Conservation (phyloP, 2,113 vertebrate species). For the Mirounga angustirostris region DNA sequence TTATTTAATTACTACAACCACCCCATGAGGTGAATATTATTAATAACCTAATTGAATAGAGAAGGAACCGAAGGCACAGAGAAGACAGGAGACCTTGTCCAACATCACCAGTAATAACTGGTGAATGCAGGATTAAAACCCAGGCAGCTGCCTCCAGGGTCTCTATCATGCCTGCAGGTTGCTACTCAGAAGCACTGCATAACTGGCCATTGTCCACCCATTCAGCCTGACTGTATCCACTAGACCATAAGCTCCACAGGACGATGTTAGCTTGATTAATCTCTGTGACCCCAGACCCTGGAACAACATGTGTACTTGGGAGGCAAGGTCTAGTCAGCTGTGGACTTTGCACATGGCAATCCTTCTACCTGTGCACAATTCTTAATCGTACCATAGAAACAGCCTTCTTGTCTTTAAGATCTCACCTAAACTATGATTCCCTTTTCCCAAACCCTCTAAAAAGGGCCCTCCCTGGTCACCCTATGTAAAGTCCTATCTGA, state of each 20-base stretch:
- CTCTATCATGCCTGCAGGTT: neutral
- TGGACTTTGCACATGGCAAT: neutral
- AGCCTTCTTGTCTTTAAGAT: neutral
- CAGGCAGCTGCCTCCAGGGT: neutral
- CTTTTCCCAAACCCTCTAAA: rapidly evolving
- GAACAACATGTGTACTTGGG: neutral
- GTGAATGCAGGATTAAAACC: neutral
- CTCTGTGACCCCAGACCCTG: neutral
- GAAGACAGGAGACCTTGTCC: neutral
- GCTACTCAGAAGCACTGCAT: neutral
- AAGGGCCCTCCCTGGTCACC: neutral
- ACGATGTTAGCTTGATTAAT: neutral
- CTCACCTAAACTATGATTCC: neutral
- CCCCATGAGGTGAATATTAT: neutral
- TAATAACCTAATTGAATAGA: neutral
- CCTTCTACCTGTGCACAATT: neutral
- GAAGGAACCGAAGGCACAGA: neutral
- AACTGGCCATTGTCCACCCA: neutral
- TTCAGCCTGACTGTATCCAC: neutral
- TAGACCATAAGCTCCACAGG: neutral
- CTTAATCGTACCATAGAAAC: neutral
- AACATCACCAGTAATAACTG: neutral
- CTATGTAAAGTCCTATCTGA: neutral
- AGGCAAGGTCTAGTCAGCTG: neutral
- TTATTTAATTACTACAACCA: neutral